These are phyloP conservation scores for Microdon myrmicae DNA, from an alignment of 2,888 invertebrate genomes.

Conservation along the genomic window DNA sequence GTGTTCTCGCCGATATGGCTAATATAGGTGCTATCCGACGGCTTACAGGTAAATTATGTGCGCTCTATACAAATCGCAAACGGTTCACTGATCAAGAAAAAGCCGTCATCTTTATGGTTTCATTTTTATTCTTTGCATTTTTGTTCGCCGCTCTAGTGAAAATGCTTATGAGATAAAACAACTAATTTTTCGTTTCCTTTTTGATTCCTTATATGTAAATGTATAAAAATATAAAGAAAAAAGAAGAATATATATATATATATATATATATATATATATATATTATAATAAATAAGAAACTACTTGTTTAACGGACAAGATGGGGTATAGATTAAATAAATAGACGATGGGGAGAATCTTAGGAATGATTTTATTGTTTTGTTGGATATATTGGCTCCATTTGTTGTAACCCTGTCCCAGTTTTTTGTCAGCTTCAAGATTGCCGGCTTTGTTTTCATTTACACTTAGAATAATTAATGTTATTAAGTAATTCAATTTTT, in stretches of 20 bases:
- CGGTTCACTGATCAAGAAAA: constrained; percentile 65
- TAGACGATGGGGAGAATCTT: no score
- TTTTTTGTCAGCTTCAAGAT: no score
- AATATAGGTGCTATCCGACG: constrained; percentile 66
- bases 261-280: constrained; percentile 25
- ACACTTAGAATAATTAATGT: constrained; percentile 40
- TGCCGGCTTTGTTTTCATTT: constrained; percentile 43
- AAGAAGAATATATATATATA: constrained; percentile 31
- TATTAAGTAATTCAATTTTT: constrained; percentile 51
- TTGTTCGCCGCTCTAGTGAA: constrained; percentile 64
- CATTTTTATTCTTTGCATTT: constrained; percentile 64
- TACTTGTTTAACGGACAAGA: no score
- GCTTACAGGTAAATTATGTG: constrained; percentile 63
- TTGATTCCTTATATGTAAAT: constrained; percentile 31
- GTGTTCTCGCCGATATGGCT: constrained; percentile 50
- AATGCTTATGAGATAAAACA: constrained; percentile 61
- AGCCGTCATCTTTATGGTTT: constrained; percentile 64
- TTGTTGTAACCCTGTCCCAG: no score
- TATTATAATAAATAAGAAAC: constrained; percentile 19
- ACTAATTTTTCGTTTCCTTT: constrained; percentile 48
- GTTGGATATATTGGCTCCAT: no score
- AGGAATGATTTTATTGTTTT: no score
- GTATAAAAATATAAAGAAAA: constrained; percentile 22
- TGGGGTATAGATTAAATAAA: no score
- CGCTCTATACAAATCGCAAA: constrained; percentile 63